Evolutionary conservation across 2,797 vertebrate species (phyloP).

Genomic region (Otolemur crassicaudatus): DNA sequence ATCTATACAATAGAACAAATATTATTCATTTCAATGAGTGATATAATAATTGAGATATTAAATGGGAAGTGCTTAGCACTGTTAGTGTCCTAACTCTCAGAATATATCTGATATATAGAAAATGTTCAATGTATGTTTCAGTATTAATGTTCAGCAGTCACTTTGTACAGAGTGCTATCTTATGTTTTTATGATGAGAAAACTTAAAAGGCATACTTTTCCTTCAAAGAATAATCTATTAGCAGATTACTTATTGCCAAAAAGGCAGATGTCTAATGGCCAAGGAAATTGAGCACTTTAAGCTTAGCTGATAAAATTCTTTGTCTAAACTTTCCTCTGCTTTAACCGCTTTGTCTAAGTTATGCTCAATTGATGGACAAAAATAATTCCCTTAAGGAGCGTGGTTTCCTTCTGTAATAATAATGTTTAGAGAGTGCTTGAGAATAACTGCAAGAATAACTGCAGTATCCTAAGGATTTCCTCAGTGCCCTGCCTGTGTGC

Average conservation of each 20-base stretch:
- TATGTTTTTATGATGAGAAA: not conserved
- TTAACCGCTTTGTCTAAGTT: not conserved
- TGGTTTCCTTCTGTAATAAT: not conserved
- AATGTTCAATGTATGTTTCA: not conserved
- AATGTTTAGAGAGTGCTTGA: not conserved
- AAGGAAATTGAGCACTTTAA: not conserved
- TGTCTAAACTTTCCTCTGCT: conserved; percentile 1
- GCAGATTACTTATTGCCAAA: not conserved
- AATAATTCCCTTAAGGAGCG: not conserved
- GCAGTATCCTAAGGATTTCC: not conserved
- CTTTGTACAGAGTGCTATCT: not conserved
- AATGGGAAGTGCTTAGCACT: not conserved
- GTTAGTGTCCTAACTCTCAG: not conserved
- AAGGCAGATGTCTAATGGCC: not conserved
- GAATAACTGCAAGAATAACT: not conserved
- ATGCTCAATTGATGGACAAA: conserved; percentile 34
- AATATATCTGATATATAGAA: not conserved
- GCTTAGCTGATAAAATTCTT: not conserved
- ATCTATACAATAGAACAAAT: not conserved
- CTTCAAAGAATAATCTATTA: not conserved
- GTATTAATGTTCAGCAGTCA: conserved; percentile 17
- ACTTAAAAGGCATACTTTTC: not conserved
- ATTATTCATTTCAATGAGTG: not conserved
- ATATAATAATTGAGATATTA: not conserved
- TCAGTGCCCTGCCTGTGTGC: not conserved